Base-by-base conservation (phyloP, 2,113 vertebrate genomes). In the Progne subis region DNA sequence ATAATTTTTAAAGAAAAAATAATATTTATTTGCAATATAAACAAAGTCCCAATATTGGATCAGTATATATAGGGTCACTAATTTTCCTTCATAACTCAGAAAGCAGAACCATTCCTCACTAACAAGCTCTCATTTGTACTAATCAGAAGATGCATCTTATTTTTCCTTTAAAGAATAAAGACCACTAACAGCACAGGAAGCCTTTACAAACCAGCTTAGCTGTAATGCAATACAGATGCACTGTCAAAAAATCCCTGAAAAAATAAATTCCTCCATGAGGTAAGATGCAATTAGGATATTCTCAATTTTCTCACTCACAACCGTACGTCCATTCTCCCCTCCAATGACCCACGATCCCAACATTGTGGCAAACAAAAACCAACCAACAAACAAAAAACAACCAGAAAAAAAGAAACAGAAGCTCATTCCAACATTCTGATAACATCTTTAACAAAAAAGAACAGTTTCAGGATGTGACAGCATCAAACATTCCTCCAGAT, bases 1-100 rank as follows among this genome's bases (percentile, higher is more conserved):
- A 95, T 96, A 60, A 82, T 74, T 97, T 91, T 96, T 99, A 99
- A 99, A 98, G 98, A 99, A 99, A 99, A 99, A 99, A 99, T 99
- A 99, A 98, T 99, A 99, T 99, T 99, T 99, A 99, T 99, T 99
- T 99, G 98, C 98, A 97, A 99, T 99, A 99, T 99, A 99, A 99
- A 99, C 99, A 99, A 98, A 98, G 98, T 99, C 98, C 98, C 97
- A 98, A 98, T 98, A 99, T 98, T 98, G 98, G 98, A 98, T 99
- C 97, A 98, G 98, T 92, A 89, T 93, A 97, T 97, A 98, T 97
- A 98, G 97, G 98, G 98, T 98, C 98, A 98, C 98, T 98, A 98
- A 97, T 97, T 98, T 98, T 98, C 98, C 98, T 99, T 99, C 99
- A 99, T 98, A 97, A 98, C 97, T 98, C 98, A 99, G 97, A 98